Conservation (phyloP, 1,140 invertebrate genomes). For the Danaus plexippus region DNA sequence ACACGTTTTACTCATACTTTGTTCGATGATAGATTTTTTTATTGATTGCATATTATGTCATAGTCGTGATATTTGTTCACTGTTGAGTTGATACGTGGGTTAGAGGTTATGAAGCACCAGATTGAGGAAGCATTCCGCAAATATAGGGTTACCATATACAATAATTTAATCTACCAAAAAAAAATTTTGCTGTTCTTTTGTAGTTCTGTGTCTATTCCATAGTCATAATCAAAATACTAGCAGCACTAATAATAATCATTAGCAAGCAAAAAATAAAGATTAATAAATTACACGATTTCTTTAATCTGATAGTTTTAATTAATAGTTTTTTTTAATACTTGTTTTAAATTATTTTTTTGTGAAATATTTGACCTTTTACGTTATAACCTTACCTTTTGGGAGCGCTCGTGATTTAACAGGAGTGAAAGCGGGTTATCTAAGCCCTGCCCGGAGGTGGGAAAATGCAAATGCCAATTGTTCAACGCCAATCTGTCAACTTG, state of each 20-base stretch:
- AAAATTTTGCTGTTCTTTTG: neutral
- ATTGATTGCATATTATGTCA: slow-evolving; percentile 4
- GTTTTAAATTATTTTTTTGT: too few species aligned
- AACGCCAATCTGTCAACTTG: slow-evolving; percentile 16
- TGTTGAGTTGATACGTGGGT: slow-evolving; percentile 2
- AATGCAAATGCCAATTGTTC: slow-evolving; percentile 21
- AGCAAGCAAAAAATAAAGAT: too few species aligned
- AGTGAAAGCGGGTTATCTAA: slow-evolving; percentile 50
- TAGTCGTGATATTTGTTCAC: neutral
- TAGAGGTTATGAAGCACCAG: slow-evolving; percentile 10
- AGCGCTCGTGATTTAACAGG: slow-evolving; percentile 46
- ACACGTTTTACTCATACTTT: too few species aligned
- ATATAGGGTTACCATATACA: slow-evolving; percentile 5
- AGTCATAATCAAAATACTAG: slow-evolving; percentile 3
- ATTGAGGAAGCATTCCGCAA: slow-evolving; percentile 11
- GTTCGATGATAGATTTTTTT: too few species aligned
- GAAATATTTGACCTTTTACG: too few species aligned
- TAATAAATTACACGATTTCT: too few species aligned
- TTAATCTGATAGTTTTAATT: too few species aligned
- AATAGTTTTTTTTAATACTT: too few species aligned
- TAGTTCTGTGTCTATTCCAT: neutral
- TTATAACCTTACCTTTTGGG: neutral
- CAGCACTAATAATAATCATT: too few species aligned
- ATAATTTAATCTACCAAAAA: slow-evolving; percentile 1
- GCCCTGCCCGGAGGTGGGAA: slow-evolving; percentile 29